phyloP scores from a whole-genome alignment of 2,888 invertebrate species.

The Strigamia crassipes region DNA sequence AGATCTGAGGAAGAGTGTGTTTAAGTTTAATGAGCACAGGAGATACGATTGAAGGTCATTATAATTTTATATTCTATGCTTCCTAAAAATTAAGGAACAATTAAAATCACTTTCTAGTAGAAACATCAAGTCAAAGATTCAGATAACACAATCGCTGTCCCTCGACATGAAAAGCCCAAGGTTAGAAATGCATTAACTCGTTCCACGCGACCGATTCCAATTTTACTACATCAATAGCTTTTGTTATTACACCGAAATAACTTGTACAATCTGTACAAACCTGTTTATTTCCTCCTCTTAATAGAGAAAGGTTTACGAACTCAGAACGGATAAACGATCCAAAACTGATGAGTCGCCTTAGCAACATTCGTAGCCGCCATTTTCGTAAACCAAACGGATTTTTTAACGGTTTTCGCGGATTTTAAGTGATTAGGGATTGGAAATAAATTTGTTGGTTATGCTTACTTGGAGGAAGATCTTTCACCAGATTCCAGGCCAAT shows the following conservation, averaged over 20 bases:
- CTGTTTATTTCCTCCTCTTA: slow-evolving; percentile 3
- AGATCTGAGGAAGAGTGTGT: background rate
- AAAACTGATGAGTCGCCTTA: slow-evolving; percentile 8
- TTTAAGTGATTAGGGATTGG: background rate
- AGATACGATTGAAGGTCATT: background rate
- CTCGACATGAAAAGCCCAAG: background rate
- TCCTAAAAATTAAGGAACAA: background rate
- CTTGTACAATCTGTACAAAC: slow-evolving; percentile 4
- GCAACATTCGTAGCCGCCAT: background rate
- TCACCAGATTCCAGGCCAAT: background rate
- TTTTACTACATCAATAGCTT: slow-evolving; percentile 21
- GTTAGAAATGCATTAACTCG: slow-evolving; percentile 5
- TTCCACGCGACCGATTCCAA: slow-evolving; percentile 21
- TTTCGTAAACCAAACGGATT: background rate
- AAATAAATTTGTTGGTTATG: background rate
- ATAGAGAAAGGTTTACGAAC: slow-evolving; percentile 1
- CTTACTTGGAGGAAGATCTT: slow-evolving; percentile 4
- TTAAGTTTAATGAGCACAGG: background rate
- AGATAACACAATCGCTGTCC: background rate
- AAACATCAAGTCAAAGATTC: background rate
- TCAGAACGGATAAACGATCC: background rate
- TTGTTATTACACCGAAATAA: slow-evolving; percentile 13
- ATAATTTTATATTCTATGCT: background rate
- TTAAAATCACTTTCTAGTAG: background rate
- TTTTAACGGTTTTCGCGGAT: background rate